Evolutionary conservation across 2,888 invertebrate genomes (phyloP), one percentile per base, ranked within the genome.

Genomic region (Tyria jacobaeae): DNA sequence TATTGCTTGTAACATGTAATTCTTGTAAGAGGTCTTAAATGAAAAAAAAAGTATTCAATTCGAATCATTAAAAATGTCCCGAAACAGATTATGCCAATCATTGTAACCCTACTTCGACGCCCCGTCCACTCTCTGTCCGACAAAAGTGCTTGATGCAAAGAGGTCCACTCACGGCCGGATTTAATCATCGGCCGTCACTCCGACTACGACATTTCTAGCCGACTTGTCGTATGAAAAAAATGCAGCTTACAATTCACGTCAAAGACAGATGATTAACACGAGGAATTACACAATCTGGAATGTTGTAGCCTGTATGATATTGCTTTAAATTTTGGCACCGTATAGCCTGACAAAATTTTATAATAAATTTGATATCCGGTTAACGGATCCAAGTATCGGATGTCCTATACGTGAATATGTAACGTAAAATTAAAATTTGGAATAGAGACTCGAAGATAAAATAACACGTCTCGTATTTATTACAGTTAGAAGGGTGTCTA

Each of bases 181-280:
- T 76, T 80, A 80, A 80, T 78, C 80, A 79, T 59, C 15, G 64
- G 54, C 55, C 64, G 71, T 71, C 75, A 79, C 68, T 65, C 64
- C 60, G 61, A 35, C 47, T 35, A 37, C 54, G 52, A 25, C 21
- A 21, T n/a, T 50, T 37, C 62, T n/a, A n/a, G 15, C 21, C 49
- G 58, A 59, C 55, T 47, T 35, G 35, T 65, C 60, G 54, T 56
- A 10, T 44, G 48, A 39, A 62, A 64, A 67, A 61, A 62, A 44
- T 51, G 49, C 50, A 37, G 53, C 35, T 54, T 54, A 51, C 66
- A 51, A 61, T 62, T 52, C 41, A 57, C 48, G 74, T 76, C 74
- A 64, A 12, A 10, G 5, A 12, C 76, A 70, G 59, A 35, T 57
- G 35, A 52, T 55, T 48, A 57, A 52, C 21, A 24, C 3, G 44